Percentiles rank a stretch among this genome's conserved stretches.
Evolutionary conservation across 2,113 vertebrate genomes (phyloP).

Genomic region (Semicossyphus pulcher): DNA sequence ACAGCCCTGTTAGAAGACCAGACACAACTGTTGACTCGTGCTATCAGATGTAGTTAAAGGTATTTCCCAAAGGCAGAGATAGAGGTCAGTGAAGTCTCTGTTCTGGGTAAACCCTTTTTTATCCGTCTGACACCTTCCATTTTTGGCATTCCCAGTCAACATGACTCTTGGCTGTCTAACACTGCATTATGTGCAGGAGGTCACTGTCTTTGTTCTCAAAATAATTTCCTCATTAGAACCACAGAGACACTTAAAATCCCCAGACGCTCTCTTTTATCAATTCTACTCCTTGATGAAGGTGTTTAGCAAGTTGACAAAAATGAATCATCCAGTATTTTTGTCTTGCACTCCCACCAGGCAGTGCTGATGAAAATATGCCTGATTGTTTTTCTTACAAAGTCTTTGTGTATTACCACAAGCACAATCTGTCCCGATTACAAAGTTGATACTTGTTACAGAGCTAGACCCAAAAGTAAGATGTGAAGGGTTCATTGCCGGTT

Average conservation of each 20-base stretch:
- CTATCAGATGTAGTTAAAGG: slow-evolving; percentile 14
- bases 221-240: slow-evolving; percentile 16
- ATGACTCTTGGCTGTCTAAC: slow-evolving; percentile 31
- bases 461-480: background rate
- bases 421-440: slow-evolving; percentile 24
- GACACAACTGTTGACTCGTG: slow-evolving; percentile 20
- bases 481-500: too few relatives aligned
- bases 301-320: slow-evolving; percentile 10
- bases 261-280: background rate
- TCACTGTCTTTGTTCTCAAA: slow-evolving; percentile 27
- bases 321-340: slow-evolving; percentile 15
- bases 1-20: slow-evolving; percentile 5
- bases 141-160: slow-evolving; percentile 6
- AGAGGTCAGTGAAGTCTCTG: slow-evolving; percentile 15
- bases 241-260: slow-evolving; percentile 15
- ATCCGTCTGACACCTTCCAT: slow-evolving; percentile 45
- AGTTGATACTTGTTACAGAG: slow-evolving; percentile 8
- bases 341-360: slow-evolving; percentile 18
- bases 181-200: slow-evolving; percentile 1
- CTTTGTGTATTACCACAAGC: slow-evolving; percentile 25
- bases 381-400: background rate
- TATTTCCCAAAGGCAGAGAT: slow-evolving; percentile 3
- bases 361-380: slow-evolving; percentile 39
- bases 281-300: slow-evolving; percentile 19
- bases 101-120: background rate